These are phyloP conservation scores for Megaceryle alcyon DNA, from an alignment of 2,797 vertebrate species.

Conservation along the genomic window DNA sequence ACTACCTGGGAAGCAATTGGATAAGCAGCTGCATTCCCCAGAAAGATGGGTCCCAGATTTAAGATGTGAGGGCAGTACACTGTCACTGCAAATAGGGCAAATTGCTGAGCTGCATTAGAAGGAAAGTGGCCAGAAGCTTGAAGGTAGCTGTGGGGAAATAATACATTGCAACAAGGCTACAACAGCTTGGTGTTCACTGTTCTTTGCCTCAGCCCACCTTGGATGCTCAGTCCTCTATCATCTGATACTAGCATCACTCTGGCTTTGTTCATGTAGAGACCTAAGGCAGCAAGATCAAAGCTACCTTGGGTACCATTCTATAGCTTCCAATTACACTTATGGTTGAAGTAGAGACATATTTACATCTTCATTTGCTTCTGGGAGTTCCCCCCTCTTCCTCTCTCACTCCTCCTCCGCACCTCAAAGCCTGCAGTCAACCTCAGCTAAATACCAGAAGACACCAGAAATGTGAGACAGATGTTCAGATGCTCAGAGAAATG, in stretches of 20 bases:
- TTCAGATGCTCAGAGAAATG: conserved; percentile 51
- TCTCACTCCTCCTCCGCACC: neutral
- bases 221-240: neutral
- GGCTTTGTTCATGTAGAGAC: neutral
- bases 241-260: neutral
- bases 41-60: neutral
- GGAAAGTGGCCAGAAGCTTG: neutral
- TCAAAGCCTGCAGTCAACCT: conserved; percentile 5
- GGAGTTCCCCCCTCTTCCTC: neutral
- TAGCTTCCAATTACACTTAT: conserved; percentile 35
- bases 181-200: neutral
- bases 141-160: neutral
- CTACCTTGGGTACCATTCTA: neutral
- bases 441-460: neutral
- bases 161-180: neutral
- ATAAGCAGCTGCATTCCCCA: neutral
- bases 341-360: neutral
- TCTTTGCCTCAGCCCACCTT: neutral
- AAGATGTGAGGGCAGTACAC: neutral
- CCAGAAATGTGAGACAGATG: conserved; percentile 63
- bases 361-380: conserved; percentile 3
- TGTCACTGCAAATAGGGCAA: neutral
- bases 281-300: conserved; percentile 34
- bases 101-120: neutral
- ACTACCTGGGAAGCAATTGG: neutral